Conservation (phyloP, 2,888 invertebrate species). For the Ornithoptera alexandrae region DNA sequence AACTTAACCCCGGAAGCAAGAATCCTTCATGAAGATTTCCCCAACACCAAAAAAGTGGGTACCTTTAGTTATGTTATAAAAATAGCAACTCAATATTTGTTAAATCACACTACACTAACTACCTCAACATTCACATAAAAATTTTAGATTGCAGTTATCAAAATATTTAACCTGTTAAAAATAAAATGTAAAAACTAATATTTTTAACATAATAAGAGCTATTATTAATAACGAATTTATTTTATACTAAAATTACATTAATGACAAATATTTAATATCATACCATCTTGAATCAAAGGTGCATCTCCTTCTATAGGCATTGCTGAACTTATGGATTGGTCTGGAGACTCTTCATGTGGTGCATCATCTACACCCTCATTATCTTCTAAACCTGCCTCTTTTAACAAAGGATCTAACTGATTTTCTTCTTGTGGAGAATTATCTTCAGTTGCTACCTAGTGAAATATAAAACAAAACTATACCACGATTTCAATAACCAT, state of each 20-base stretch:
- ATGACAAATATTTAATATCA: slow-evolving; percentile 19
- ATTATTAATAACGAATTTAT: neutral
- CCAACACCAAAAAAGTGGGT: no score
- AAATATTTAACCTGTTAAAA: no score
- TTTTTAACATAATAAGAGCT: no score
- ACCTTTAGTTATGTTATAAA: no score
- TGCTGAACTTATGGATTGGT: slow-evolving; percentile 74
- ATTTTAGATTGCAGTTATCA: no score
- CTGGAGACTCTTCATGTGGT: slow-evolving; percentile 70
- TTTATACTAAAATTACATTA: neutral
- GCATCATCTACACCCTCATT: slow-evolving; percentile 50
- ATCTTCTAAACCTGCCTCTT: slow-evolving; percentile 60
- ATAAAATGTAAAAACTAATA: no score
- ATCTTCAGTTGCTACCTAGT: slow-evolving; percentile 59
- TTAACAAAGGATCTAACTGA: slow-evolving; percentile 59
- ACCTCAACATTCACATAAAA: no score
- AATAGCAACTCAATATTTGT: no score
- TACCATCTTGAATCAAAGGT: slow-evolving; percentile 70
- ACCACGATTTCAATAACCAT: no score
- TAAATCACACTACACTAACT: no score
- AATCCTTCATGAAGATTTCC: no score
- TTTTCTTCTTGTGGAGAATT: slow-evolving; percentile 67
- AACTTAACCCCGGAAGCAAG: no score
- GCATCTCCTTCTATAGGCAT: slow-evolving; percentile 71
- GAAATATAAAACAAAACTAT: neutral